phyloP scores from a whole-genome alignment of 2,797 vertebrate genomes.

The Enteromius viviparus region DNA sequence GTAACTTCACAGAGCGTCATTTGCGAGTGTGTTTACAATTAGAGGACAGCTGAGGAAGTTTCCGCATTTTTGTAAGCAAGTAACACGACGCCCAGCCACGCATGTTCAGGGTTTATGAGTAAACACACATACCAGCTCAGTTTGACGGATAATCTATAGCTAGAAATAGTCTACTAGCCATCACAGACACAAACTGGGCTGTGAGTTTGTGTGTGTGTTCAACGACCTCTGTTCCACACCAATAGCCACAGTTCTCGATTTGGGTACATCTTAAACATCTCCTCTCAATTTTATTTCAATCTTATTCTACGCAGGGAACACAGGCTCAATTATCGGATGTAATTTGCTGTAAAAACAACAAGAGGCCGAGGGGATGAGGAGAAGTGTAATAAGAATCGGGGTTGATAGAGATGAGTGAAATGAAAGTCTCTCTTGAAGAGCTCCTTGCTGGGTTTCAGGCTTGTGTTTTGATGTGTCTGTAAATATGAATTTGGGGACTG shows the following conservation, averaged over 20 bases:
- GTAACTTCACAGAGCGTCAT: constrained; percentile 34
- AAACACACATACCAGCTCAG: constrained; percentile 1
- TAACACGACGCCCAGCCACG: not conserved
- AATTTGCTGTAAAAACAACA: constrained; percentile 47
- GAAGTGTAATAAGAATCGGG: constrained; percentile 17
- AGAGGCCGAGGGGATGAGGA: constrained; percentile 25
- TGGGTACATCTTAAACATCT: constrained; percentile 40
- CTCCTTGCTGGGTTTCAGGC: not conserved
- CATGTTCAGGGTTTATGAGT: not conserved
- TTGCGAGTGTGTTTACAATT: constrained; percentile 35
- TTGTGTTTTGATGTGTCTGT: constrained; percentile 12
- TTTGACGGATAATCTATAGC: constrained; percentile 33
- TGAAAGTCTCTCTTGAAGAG: not conserved
- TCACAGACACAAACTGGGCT: not conserved
- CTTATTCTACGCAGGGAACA: constrained; percentile 31
- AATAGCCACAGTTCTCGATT: constrained; percentile 23
- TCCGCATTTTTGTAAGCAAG: constrained; percentile 15
- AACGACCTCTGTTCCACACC: constrained; percentile 25
- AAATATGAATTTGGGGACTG: not conserved
- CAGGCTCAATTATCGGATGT: constrained; percentile 29
- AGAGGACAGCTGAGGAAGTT: constrained; percentile 20
- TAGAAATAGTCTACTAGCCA: constrained; percentile 4
- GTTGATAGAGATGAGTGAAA: not conserved
- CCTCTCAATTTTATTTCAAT: constrained; percentile 44
- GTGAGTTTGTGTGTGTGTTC: not conserved